Evolutionary conservation across 2,888 invertebrate species (phyloP).

Genomic region (Euclidia mi): DNA sequence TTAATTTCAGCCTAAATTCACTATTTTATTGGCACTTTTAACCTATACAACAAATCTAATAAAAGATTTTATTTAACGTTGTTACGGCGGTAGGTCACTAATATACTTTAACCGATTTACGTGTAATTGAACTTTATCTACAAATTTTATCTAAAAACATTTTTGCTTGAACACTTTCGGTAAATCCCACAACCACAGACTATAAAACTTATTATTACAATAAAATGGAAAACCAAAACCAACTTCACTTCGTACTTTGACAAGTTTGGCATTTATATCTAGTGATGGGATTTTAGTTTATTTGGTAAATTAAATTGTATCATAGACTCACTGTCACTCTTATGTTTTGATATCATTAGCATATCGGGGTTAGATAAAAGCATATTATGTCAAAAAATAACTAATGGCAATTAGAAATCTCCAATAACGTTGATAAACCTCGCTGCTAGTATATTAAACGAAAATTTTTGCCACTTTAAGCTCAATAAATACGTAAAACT

Average conservation of each 20-base stretch:
- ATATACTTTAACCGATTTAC: slow-evolving; percentile 15
- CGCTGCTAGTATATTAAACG: too few relatives aligned
- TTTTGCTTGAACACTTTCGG: slow-evolving; percentile 57
- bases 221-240: slow-evolving; percentile 1
- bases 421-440: too few relatives aligned
- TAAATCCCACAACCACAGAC: slow-evolving; percentile 63
- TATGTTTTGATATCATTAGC: too few relatives aligned
- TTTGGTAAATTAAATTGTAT: too few relatives aligned
- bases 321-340: too few relatives aligned
- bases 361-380: too few relatives aligned
- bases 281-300: too few relatives aligned
- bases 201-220: slow-evolving; percentile 14
- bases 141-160: slow-evolving; percentile 51
- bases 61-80: slow-evolving; percentile 9
- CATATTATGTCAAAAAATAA: too few relatives aligned
- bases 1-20: slow-evolving; percentile 21
- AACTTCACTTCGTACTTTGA: slow-evolving; percentile 33
- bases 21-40: slow-evolving; percentile 34
- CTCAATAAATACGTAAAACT: not conserved
- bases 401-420: too few relatives aligned
- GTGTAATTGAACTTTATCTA: slow-evolving; percentile 22
- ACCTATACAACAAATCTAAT: slow-evolving; percentile 20
- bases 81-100: slow-evolving; percentile 16
- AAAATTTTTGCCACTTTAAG: not conserved
- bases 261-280: slow-evolving; percentile 8